Conservation (phyloP, 2,888 invertebrate genomes). For the Pardosa pseudoannulata region DNA sequence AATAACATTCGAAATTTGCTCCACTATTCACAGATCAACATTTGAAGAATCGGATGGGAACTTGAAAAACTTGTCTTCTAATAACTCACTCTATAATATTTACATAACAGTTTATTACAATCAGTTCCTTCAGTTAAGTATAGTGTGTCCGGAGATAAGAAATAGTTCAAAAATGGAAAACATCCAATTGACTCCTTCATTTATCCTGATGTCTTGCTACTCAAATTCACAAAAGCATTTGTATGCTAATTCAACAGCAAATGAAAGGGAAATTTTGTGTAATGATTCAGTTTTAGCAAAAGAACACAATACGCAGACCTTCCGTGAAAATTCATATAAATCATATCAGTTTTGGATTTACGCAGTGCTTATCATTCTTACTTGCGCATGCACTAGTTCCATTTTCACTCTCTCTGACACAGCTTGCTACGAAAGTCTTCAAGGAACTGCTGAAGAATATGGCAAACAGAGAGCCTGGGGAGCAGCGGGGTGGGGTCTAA, state of each 20-base stretch:
- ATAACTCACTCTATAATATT: not conserved
- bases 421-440: slow-evolving; percentile 61
- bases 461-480: slow-evolving; percentile 73
- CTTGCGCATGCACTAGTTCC: slow-evolving; percentile 34
- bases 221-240: too few species aligned
- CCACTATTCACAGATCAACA: not conserved
- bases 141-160: not conserved
- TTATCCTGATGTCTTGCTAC: not conserved
- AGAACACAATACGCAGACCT: too few species aligned
- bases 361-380: slow-evolving; percentile 47
- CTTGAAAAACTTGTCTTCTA: not conserved
- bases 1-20: not conserved
- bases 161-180: not conserved
- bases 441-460: slow-evolving; percentile 41
- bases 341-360: slow-evolving; percentile 71
- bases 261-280: not conserved
- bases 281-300: not conserved
- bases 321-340: not conserved
- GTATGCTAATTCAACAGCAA: too few species aligned
- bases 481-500: slow-evolving; percentile 71
- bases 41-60: not conserved
- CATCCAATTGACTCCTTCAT: not conserved
- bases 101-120: not conserved
- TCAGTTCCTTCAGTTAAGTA: not conserved
- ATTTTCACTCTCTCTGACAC: slow-evolving; percentile 73